Evolutionary conservation across 2,113 vertebrate species (phyloP).

Genomic region (Caracal caracal): DNA sequence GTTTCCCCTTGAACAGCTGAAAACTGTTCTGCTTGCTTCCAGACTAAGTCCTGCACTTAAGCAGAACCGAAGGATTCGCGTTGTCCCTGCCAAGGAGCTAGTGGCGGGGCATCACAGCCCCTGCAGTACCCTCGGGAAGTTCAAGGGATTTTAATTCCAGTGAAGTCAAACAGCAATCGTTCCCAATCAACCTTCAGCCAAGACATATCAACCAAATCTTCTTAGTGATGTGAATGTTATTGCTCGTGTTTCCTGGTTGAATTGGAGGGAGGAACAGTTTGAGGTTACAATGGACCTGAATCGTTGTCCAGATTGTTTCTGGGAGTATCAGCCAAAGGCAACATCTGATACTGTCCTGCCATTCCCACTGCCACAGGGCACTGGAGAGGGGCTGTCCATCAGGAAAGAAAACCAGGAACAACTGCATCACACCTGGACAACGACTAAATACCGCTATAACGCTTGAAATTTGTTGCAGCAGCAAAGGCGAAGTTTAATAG

Average conservation of each 20-base stretch:
- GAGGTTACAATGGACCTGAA: neutral
- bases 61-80: slow-evolving; percentile 28
- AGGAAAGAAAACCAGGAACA: neutral
- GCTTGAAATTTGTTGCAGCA: neutral
- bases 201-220: slow-evolving; percentile 14
- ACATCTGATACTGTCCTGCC: neutral
- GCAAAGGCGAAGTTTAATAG: neutral
- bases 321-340: neutral
- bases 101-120: neutral
- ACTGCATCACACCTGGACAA: neutral
- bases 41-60: neutral
- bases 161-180: neutral
- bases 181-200: slow-evolving; percentile 24
- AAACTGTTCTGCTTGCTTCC: slow-evolving; percentile 29
- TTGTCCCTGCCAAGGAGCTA: neutral
- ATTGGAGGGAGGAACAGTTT: neutral
- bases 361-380: neutral
- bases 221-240: neutral
- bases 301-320: neutral
- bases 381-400: neutral
- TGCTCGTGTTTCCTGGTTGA: neutral
- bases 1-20: slow-evolving; percentile 8
- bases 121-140: neutral
- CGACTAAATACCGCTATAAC: neutral
- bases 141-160: neutral